Conservation (phyloP, 1,140 invertebrate genomes). For the Gonioctena quinquepunctata region DNA sequence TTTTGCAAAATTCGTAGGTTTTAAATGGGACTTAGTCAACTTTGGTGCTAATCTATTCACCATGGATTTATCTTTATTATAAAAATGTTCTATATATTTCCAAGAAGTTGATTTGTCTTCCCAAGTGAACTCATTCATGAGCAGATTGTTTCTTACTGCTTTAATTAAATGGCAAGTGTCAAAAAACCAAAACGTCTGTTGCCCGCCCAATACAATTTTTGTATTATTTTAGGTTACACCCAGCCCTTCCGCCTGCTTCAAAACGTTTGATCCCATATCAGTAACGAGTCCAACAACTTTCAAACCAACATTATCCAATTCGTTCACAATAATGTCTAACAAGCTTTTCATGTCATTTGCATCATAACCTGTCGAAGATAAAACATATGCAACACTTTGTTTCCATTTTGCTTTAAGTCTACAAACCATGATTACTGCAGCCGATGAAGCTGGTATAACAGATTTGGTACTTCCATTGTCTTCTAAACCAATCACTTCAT, state of each 20-base stretch:
- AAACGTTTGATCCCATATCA: no score
- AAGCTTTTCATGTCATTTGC: neutral
- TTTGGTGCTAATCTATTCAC: neutral
- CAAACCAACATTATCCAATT: neutral
- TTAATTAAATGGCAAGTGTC: neutral
- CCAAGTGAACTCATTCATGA: neutral
- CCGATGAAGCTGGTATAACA: neutral
- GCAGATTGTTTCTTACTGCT: neutral
- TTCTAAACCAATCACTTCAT: no score
- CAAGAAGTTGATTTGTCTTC: neutral
- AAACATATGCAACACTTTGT: neutral
- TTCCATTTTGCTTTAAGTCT: no score
- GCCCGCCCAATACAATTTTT: neutral
- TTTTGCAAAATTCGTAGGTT: neutral
- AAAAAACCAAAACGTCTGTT: neutral
- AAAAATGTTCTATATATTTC: neutral
- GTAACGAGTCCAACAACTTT: neutral
- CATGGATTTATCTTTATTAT: neutral
- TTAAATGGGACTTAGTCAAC: neutral
- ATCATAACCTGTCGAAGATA: neutral
- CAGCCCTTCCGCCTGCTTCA: no score
- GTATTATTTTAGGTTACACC: no score
- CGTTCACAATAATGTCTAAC: no score
- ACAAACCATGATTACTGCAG: neutral
- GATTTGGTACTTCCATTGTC: conserved; percentile 1